phyloP scores from a whole-genome alignment of 2,113 vertebrate species.

The Centropristis striata region DNA sequence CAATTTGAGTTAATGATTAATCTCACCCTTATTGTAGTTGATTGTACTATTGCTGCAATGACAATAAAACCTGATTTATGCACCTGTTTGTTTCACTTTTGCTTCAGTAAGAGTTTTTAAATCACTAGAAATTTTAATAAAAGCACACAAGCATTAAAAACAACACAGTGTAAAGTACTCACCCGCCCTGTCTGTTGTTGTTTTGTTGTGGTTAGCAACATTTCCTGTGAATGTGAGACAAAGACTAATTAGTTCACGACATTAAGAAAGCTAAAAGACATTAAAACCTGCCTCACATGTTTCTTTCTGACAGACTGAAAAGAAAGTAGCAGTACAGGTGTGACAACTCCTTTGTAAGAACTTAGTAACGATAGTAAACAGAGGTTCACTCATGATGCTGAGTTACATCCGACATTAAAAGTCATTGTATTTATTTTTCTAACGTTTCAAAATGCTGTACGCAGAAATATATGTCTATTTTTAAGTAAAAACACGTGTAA shows the following conservation, averaged over 20 bases:
- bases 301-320: neutral
- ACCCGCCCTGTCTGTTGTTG: slow-evolving; percentile 43
- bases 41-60: neutral
- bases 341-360: neutral
- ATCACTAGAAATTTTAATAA: neutral
- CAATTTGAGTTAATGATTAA: neutral
- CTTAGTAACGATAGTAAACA: neutral
- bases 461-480: neutral
- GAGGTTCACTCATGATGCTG: neutral
- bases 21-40: neutral
- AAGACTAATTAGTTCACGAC: neutral
- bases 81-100: slow-evolving; percentile 15
- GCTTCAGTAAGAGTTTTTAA: neutral
- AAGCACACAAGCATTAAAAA: neutral
- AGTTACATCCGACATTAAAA: neutral
- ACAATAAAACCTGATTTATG: neutral
- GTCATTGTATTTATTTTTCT: neutral
- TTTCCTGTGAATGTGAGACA: slow-evolving; percentile 41
- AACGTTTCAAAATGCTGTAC: neutral
- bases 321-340: neutral
- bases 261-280: neutral
- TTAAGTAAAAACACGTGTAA: neutral
- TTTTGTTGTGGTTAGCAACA: slow-evolving; percentile 42
- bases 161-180: slow-evolving; percentile 2
- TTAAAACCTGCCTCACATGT: neutral